A percentile compares a stretch with the other conserved stretches of the same genome.
Evolutionary conservation across 2,113 vertebrate genomes (phyloP).

Genomic region (Leucopsar rothschildi): DNA sequence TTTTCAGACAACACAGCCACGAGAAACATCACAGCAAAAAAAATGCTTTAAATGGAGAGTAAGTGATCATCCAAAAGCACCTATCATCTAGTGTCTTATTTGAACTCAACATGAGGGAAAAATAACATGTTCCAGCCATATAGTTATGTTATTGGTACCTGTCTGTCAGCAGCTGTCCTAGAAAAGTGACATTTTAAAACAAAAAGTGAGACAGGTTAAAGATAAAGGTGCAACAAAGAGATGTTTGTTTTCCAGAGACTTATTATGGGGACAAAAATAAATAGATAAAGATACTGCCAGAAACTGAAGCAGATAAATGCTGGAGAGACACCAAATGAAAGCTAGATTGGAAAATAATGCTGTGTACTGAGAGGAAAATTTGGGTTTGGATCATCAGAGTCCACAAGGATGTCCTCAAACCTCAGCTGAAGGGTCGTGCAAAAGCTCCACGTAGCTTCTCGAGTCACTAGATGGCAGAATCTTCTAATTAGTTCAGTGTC

Average conservation of each 20-base stretch:
- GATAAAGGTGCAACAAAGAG: background rate
- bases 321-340: background rate
- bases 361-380: background rate
- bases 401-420: background rate
- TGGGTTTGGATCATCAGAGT: background rate
- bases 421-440: background rate
- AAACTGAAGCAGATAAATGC: background rate
- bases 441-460: background rate
- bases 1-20: background rate
- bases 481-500: conserved; percentile 41
- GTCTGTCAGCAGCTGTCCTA: background rate
- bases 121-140: background rate
- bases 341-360: background rate
- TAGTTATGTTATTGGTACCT: background rate
- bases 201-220: background rate
- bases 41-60: background rate
- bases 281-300: background rate
- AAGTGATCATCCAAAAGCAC: background rate
- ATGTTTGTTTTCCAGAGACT: background rate
- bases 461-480: conserved; percentile 54
- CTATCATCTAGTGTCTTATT: background rate
- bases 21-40: background rate
- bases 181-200: background rate
- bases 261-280: background rate
- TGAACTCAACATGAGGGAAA: background rate